Evolutionary conservation across 2,888 invertebrate genomes (phyloP), one percentile per base, ranked within the genome.

Genomic region (Mythimna vitellina): DNA sequence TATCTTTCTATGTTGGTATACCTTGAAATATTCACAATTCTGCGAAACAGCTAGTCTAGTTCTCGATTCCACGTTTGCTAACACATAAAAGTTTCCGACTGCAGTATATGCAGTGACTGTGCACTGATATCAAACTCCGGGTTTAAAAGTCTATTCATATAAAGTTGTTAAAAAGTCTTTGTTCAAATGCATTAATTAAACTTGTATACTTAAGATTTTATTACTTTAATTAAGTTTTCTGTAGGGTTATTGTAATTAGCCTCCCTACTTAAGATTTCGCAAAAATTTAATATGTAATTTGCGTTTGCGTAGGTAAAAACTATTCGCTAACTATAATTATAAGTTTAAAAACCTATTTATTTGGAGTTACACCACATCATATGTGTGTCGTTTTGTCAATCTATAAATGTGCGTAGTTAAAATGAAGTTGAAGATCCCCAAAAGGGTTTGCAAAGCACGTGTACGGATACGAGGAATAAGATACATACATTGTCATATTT

Each of bases 41-140:
- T 46, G 35, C 38, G 1, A n/a, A 49, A 29, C 35, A 58, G 42
- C 3, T 49, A 32, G 9, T 53, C 25, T 32, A 42, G 58, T 78
- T 57, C 32, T 42, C 38, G 25, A 42, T 71, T 42, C 22, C 20
- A 60, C 65, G 65, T 71, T 77, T 49, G 32, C 14, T 49, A 1
- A 12, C 25, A 49, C 14, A 53, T 49, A 35, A 53, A 78, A 66
- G 20, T 66, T 73, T 63, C 9, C 42, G 14, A 42, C n/a, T 63
- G 54, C 58, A 66, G 25, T 61, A 20, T 54, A n/a, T 66, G 49
- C 71, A 77, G 20, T n/a, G 17, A 22, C 8, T 76, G 64, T 25
- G 49, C 42, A 32, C 29, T 60, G n/a, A 57, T 38, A 49, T 35
- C 14, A 73, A 51, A 5, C 42, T 25, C 12, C 42, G 14, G 22